Conservation (phyloP, 2,113 vertebrate species). For the Delphinapterus leucas region DNA sequence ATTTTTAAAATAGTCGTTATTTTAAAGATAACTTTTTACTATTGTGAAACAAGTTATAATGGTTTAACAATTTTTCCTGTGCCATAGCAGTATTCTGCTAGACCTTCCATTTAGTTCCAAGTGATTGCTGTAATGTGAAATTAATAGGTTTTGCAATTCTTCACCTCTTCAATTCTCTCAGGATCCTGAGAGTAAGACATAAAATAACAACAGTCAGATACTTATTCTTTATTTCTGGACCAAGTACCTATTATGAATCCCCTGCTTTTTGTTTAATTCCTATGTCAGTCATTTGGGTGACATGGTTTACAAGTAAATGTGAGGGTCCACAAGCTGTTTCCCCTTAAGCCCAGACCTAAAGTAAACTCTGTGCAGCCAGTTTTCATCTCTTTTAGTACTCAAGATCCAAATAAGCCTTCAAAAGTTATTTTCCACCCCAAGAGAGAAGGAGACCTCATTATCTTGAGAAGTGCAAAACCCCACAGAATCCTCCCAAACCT, state of each 20-base stretch:
- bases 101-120: neutral
- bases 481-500: neutral
- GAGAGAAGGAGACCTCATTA: neutral
- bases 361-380: neutral
- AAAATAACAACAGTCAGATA: neutral
- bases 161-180: neutral
- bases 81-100: neutral
- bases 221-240: neutral
- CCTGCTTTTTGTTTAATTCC: neutral
- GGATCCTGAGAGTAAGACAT: neutral
- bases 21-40: slow-evolving; percentile 3
- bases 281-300: neutral
- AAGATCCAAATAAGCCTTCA: neutral
- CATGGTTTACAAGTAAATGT: neutral
- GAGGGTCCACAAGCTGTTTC: neutral
- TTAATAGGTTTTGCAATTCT: neutral
- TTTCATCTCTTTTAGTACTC: neutral
- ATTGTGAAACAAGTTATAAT: neutral
- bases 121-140: neutral
- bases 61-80: neutral
- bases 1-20: slow-evolving; percentile 26
- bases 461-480: neutral
- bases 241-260: neutral
- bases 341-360: neutral
- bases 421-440: neutral